Evolutionary conservation across 2,113 vertebrate genomes (phyloP), one percentile per base, ranked within the genome.

Genomic region (Lynx canadensis): DNA sequence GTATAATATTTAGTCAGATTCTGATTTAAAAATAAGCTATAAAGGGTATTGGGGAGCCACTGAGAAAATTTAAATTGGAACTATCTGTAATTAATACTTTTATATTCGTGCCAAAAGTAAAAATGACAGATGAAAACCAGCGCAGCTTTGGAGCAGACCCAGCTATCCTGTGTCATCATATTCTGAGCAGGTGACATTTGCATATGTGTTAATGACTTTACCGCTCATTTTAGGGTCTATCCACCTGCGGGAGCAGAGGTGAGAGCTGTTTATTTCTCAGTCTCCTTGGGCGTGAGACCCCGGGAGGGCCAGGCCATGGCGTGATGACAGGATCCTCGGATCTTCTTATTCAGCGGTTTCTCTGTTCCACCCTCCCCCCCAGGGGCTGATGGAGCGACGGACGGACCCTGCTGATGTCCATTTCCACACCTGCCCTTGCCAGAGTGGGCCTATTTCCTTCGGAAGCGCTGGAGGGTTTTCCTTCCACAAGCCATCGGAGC

Each of bases 301-400:
- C 0, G 0, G 31, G 2, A 21, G 2, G 45, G 33, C 10, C 41
- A 16, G 52, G 4, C 10, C 0, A 0, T 10, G 13, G 13, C 33
- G 1, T 2, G 31, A 13, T 1, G 55, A 27, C 0, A 5, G 48
- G 3, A 3, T n/a, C n/a, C 25, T 86, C 52, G 48, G 3, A 3
- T 38, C 38, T 19, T 86, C 52, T 48, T 0, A 0, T 27, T 7
- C 8, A 0, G 5, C 0, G 3, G 9, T 12, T n/a, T 41, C 52
- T 79, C 38, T 4, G 3, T 31, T 41, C 48, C 45, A 36, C 7
- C 57, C 57, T 21, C 7, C 19, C 5, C 33, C 38, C 11, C 13
- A 0, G 71, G 71, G 52, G 9, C 55, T 71, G 65, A 18, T 6
- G 14, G 7, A 23, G 27, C 36, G 2, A 7, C 36, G 6, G 57